phyloP scores from a whole-genome alignment of 2,797 vertebrate genomes.

The Smutsia gigantea region DNA sequence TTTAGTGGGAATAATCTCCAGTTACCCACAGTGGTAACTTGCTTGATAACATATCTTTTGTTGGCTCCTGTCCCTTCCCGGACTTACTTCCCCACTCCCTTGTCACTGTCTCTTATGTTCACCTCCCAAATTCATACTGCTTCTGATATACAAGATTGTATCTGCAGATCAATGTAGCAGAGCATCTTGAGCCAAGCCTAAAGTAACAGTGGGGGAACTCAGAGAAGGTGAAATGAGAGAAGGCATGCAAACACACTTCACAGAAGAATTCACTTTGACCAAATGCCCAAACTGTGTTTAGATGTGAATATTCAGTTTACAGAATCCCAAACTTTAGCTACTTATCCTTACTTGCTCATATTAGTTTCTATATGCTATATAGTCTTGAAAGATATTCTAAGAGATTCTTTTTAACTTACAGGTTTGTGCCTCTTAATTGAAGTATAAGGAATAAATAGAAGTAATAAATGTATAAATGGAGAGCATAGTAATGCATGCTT shows the following conservation, averaged over 20 bases:
- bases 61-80: not conserved
- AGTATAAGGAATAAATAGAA: constrained; percentile 39
- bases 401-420: not conserved
- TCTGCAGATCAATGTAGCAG: not conserved
- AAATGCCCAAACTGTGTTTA: not conserved
- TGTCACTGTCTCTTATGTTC: not conserved
- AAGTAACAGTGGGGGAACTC: not conserved
- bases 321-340: not conserved
- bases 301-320: not conserved
- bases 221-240: not conserved
- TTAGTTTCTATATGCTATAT: too few relatives aligned
- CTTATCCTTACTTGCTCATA: not conserved
- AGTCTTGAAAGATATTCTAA: not conserved
- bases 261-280: not conserved
- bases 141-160: not conserved
- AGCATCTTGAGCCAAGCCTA: not conserved
- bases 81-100: not conserved
- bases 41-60: not conserved
- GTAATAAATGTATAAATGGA: not conserved
- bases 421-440: not conserved
- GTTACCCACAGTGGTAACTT: not conserved
- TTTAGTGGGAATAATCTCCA: not conserved
- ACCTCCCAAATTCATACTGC: too few relatives aligned
- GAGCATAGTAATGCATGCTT: not conserved
- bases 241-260: not conserved